These are phyloP conservation scores for Entomobrya proxima DNA, from an alignment of 2,888 invertebrate genomes.

Conservation along the genomic window DNA sequence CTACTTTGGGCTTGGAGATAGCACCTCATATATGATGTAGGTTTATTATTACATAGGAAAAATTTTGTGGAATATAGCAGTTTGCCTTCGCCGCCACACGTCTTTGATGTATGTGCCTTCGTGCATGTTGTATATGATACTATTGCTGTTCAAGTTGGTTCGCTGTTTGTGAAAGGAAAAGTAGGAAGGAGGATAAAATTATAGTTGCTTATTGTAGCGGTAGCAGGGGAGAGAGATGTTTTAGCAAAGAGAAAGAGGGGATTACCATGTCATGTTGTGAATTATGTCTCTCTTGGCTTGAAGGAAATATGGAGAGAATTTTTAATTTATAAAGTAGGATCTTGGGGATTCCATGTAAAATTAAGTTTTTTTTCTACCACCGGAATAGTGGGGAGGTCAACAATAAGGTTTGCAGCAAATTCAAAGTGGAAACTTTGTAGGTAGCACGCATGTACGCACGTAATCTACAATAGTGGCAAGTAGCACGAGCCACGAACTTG, in stretches of 20 bases:
- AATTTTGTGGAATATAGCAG: neutral
- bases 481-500: neutral
- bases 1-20: no score
- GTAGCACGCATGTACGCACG: no score
- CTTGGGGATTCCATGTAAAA: constrained; percentile 59
- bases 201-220: neutral
- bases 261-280: constrained; percentile 62
- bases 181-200: neutral
- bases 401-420: constrained; percentile 50
- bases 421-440: neutral
- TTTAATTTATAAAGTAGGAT: constrained; percentile 68
- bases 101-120: neutral
- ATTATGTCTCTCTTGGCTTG: constrained; percentile 67
- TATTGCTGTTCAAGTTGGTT: neutral
- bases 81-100: neutral
- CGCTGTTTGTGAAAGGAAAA: neutral
- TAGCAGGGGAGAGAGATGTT: neutral
- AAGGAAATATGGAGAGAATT: constrained; percentile 67
- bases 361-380: constrained; percentile 52
- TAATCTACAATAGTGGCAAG: neutral
- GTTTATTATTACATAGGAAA: neutral
- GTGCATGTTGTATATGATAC: neutral
- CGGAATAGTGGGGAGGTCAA: constrained; percentile 29
- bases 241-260: constrained; percentile 40
- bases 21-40: no score